Evolutionary conservation across 2,888 invertebrate genomes (phyloP), one percentile per base, ranked within the genome.

Genomic region (Cryptus viduatorius): DNA sequence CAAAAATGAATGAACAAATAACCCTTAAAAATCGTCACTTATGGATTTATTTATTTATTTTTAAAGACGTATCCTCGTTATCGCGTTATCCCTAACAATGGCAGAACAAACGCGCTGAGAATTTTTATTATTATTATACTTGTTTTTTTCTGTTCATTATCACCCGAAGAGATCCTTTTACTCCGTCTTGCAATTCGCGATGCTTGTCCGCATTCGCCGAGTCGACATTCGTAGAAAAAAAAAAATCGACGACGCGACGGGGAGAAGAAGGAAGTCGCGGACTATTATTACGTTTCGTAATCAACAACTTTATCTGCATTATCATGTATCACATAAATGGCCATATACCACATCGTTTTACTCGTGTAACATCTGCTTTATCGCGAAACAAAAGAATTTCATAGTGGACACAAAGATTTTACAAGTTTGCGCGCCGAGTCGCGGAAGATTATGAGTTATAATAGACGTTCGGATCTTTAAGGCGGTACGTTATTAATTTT

Each of bases 251-350:
- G 56, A 19, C 3, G 3, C 56, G 24, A 53, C 2, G 53, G 53
- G 14, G 3, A 16, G 64, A 7, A 46, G 31, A 14, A 50, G 50
- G 50, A 24, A n/a, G 46, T 14, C 4, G 24, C 19, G 42, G 50
- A 42, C 19, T 29, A 42, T 67, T 56, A 65, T 77, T 53, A 65
- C 61, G 48, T 76, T 76, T 76, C 46, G 42, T 65, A 76, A 76
- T 31, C 50, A 73, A 24, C 50, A 73, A 24, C n/a, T 50, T n/a
- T 53, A 50, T 50, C 53, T 53, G n/a, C 76, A 44, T 56, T 56
- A 16, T 65, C 37, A 53, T 67, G 37, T 29, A 42, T 48, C 37
- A 29, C n/a, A 67, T 29, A 67, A 67, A 77, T 42, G 65, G 24
- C 56, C 59, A 56, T 56, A 19, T 24, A 56, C 44, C 24, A 76